Conservation (phyloP, 2,888 invertebrate genomes). For the Papilio gigon region DNA sequence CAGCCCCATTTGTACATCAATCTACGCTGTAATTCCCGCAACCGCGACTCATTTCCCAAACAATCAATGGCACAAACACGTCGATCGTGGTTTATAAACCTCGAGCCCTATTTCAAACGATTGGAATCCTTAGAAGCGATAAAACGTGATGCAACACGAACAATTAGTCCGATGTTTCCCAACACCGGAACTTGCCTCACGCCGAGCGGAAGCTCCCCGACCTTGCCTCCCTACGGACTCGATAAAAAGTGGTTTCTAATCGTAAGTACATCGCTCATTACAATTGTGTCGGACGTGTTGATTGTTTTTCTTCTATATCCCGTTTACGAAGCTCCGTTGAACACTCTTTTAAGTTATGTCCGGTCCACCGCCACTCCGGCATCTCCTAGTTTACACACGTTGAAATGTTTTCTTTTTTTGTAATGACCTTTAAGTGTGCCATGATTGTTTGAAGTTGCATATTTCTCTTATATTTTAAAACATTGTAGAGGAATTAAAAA, state of each 20-base stretch:
- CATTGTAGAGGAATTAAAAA: background rate
- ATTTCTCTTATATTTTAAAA: background rate
- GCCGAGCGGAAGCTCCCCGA: constrained; percentile 66
- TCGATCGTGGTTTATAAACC: constrained; percentile 27
- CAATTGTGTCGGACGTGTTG: constrained; percentile 37
- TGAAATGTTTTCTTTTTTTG: constrained; percentile 6
- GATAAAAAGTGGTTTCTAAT: constrained; percentile 54
- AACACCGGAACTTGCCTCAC: constrained; percentile 76
- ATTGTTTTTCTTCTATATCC: constrained; percentile 41
- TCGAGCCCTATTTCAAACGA: constrained; percentile 40
- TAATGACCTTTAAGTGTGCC: background rate
- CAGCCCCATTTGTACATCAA: background rate
- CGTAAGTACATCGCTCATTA: constrained; percentile 41
- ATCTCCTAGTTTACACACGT: background rate
- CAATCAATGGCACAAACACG: constrained; percentile 31
- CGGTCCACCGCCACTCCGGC: constrained; percentile 12
- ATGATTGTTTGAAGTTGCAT: constrained; percentile 6
- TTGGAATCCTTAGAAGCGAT: constrained; percentile 47
- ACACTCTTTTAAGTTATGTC: constrained; percentile 24
- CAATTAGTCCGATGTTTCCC: constrained; percentile 68
- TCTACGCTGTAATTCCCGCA: background rate
- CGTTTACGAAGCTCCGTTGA: constrained; percentile 37
- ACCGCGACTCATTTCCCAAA: constrained; percentile 21
- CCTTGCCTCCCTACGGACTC: constrained; percentile 58
- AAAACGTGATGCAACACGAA: constrained; percentile 59